Evolutionary conservation across 2,888 invertebrate species (phyloP).

Genomic region (Callyntrura guangdongensis): DNA sequence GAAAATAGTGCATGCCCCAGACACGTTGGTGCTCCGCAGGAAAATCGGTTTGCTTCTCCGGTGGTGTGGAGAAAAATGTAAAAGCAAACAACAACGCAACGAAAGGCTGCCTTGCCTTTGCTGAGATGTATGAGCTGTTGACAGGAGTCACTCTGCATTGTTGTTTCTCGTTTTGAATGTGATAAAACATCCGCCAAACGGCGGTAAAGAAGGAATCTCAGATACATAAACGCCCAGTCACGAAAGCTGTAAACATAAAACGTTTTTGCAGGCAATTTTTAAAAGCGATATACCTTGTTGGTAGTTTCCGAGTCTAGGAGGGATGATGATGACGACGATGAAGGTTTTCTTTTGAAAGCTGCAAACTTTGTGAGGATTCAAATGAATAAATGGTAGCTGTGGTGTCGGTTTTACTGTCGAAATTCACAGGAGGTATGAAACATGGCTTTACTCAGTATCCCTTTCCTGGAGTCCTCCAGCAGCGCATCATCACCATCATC

Average conservation of each 20-base stretch:
- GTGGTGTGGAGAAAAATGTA: not conserved
- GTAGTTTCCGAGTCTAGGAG: not conserved
- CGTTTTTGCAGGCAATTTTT: slow-evolving; percentile 13
- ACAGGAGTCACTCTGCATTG: slow-evolving; percentile 50
- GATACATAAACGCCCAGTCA: not conserved
- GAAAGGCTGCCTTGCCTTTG: not conserved
- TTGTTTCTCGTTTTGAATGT: slow-evolving; percentile 10
- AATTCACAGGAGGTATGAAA: slow-evolving; percentile 14
- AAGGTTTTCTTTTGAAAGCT: not conserved
- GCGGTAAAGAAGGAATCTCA: not conserved
- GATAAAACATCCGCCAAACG: not conserved
- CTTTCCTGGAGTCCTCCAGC: not conserved
- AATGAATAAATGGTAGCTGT: slow-evolving; percentile 10
- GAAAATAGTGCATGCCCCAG: not conserved
- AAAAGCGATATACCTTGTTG: not conserved
- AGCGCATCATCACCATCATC: slow-evolving; percentile 35
- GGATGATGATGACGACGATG: too few species aligned
- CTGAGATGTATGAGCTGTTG: slow-evolving; percentile 65
- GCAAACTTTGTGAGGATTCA: not conserved
- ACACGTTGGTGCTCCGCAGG: not conserved
- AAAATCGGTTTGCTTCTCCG: not conserved
- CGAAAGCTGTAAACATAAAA: not conserved
- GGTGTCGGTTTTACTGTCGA: slow-evolving; percentile 2
- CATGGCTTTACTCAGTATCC: not conserved
- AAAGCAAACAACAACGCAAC: not conserved